Evolutionary conservation across 1,140 invertebrate species (phyloP), one percentile per base, ranked within the genome.

Genomic region (Drosophila sp.): DNA sequence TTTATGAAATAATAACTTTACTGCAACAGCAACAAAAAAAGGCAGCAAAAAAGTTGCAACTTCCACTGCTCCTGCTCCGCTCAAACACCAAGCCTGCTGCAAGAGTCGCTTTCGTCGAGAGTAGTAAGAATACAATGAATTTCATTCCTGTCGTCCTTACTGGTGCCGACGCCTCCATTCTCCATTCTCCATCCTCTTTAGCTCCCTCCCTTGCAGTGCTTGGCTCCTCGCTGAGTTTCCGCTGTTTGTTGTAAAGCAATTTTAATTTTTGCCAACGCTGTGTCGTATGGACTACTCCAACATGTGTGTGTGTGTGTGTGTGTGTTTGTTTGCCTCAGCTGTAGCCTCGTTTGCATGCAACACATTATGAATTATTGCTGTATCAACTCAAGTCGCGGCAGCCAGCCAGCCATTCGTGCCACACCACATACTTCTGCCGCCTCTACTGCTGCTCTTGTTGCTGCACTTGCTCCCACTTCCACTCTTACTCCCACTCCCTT

Each of bases 291-390:
- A 58, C 64, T 57, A 17, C 60, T 66, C 33, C 76, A 64, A 68
- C 66, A 80, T 74, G 66, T 11, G 10, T 38, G 35, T 60, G 44
- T 11, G 10, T 38, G 35, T 60, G 44, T 54, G 40, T 41, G 50
- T 63, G 32, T 47, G 11, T 47, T 10, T 41, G 62, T 72, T 58
- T 60, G 70, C 47, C 78, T 85, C 85, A 90, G 82, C 86, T 86
- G 86, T 72, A 90, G 87, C 79, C 80, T 90, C 74, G 87, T 87
- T 86, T 90, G 87, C 87, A 90, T 90, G 87, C 87, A 90, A 90
- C 87, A 90, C 83, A 90, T 90, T 90, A 90, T 90, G 83, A 90
- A 90, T 90, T 90, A 90, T 90, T 90, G 87, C 87, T 90, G 87
- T 86, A 90, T 87, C 77, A 89, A 90, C 85, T 90, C 85, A 89